Base-by-base conservation (phyloP, 2,888 invertebrate species). In the Cheilosia soror region DNA sequence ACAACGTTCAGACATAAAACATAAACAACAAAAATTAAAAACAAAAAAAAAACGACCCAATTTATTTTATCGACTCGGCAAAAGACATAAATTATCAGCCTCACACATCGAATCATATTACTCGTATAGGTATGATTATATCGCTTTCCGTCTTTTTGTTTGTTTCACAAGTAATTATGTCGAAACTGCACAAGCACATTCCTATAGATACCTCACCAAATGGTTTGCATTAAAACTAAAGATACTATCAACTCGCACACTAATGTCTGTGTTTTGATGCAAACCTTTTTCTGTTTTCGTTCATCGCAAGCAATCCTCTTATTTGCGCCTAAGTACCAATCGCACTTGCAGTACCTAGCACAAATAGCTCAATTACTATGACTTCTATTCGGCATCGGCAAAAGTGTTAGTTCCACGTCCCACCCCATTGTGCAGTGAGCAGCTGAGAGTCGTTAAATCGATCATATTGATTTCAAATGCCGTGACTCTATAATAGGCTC, bases 381-480 rank as follows among this genome's bases (percentile, higher is more conserved):
- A 37, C 25, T 6, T 49, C 15, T 15, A 47, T 47, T 29, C 9
- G 25, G 15, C 47, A 11, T 29, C 9, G 25, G 15, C 47, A 11
- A 47, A n/a, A 33, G 49, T 29, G 57, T 73, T 53, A 42, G 63
- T 42, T 44, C 65, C 76, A 66, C 57, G 63, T 42, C 33, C 65
- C 76, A 66, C 57, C 75, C 40, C 42, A 58, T 66, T 58, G 20
- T 75, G 49, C 40, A 75, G n/a, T 29, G 47, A n/a, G 49, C 40
- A 66, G 29, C n/a, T 55, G 53, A 9, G 47, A 29, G 31, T 58
- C 58, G 40, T 51, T 42, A 68, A 68, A 68, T 68, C 42, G 65
- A 68, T 66, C 40, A 66, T 37, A 58, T 13, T 37, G 5, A 65
- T 49, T 49, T 9, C 53, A 31, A 53, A 42, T 31, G 15, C n/a